A percentile compares a stretch with the other conserved stretches of the same genome.
Conservation (phyloP, 2,113 vertebrate genomes). For the Otus sunia region DNA sequence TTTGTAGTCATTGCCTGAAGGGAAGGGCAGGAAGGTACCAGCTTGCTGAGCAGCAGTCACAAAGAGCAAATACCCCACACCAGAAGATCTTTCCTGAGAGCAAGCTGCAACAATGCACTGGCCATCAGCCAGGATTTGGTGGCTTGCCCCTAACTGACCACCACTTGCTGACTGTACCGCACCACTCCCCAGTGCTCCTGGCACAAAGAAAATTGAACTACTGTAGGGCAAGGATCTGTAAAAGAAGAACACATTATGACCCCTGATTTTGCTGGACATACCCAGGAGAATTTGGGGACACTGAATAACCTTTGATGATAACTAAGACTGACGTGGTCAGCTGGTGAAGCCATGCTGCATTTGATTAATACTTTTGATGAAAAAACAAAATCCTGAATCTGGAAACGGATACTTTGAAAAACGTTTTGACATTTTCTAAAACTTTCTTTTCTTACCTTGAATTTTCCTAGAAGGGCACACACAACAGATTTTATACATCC, state of each 20-base stretch:
- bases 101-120: accelerated
- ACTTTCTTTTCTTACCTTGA: background rate
- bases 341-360: background rate
- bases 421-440: background rate
- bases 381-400: background rate
- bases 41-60: background rate
- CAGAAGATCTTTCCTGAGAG: background rate
- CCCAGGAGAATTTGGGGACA: background rate
- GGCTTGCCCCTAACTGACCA: background rate
- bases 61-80: background rate
- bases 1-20: background rate
- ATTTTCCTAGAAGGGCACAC: background rate
- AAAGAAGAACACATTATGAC: background rate
- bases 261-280: background rate
- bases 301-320: background rate
- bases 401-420: background rate
- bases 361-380: background rate
- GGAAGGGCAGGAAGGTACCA: background rate
- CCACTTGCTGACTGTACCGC: background rate
- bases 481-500: background rate
- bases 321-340: background rate
- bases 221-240: background rate
- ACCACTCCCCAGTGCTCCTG: accelerated
- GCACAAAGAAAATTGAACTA: background rate
- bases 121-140: background rate